Conservation (phyloP, 2,888 invertebrate genomes). For the Ashinkailepas kermadecensis region DNA sequence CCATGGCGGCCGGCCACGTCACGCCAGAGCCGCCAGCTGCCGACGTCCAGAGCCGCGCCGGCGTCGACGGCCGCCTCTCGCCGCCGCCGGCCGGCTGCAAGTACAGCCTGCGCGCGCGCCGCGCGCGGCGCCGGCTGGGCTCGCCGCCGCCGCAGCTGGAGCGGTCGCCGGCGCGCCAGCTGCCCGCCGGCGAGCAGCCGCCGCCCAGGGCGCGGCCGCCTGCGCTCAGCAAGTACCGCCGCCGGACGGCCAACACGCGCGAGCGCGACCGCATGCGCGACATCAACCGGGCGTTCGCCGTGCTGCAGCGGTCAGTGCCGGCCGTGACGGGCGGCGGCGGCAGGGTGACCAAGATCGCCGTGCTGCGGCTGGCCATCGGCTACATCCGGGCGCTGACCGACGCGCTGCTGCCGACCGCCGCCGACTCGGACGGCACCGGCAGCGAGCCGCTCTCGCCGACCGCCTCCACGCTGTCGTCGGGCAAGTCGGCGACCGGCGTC, state of each 20-base stretch:
- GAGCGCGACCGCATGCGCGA: conserved; percentile 81
- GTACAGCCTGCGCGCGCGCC: conserved; percentile 60
- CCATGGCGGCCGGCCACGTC: too few relatives aligned
- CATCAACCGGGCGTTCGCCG: conserved; percentile 81
- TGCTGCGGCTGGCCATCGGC: conserved; percentile 74
- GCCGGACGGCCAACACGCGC: conserved; percentile 82
- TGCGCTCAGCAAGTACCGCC: conserved; percentile 74
- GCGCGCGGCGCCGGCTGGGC: conserved; percentile 52
- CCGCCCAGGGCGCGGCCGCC: conserved; percentile 47
- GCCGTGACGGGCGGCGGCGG: conserved; percentile 49
- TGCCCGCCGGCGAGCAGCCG: conserved; percentile 34
- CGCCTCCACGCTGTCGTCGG: background rate
- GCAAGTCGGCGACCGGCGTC: background rate
- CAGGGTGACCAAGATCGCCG: conserved; percentile 82
- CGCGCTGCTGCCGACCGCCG: conserved; percentile 45
- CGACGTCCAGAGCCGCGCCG: too few relatives aligned
- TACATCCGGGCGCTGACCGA: conserved; percentile 71
- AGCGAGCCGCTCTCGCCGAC: background rate
- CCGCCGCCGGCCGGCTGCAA: conserved; percentile 40
- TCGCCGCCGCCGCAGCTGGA: conserved; percentile 42
- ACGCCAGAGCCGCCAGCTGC: too few relatives aligned
- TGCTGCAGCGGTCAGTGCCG: conserved; percentile 68
- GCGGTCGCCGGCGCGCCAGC: conserved; percentile 18
- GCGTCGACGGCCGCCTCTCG: conserved; percentile 23
- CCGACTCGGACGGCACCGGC: background rate